Conservation (phyloP, 2,797 vertebrate species). For the Nyctalus aviator region DNA sequence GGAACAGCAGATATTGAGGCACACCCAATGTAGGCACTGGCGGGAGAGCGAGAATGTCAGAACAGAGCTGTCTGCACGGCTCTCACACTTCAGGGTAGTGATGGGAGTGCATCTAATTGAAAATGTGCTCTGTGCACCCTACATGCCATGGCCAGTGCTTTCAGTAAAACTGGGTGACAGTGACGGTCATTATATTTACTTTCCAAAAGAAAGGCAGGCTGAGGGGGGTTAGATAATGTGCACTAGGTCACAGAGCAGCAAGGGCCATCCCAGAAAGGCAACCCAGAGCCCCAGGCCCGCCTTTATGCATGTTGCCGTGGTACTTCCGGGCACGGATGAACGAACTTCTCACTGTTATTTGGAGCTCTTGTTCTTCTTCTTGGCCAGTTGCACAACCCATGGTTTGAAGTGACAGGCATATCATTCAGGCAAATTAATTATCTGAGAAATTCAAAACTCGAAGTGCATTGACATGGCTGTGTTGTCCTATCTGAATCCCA, state of each 20-base stretch:
- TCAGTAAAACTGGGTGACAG: background rate
- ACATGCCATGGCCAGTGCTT: rapidly evolving
- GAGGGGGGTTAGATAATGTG: rapidly evolving
- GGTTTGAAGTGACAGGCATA: background rate
- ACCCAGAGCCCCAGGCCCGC: rapidly evolving
- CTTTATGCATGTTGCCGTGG: rapidly evolving
- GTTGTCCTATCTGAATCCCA: background rate
- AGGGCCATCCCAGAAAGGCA: rapidly evolving
- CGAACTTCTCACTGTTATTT: background rate
- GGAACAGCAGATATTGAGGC: background rate
- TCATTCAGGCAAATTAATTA: background rate
- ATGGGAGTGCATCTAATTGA: rapidly evolving
- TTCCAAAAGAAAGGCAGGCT: background rate
- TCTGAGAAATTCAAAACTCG: background rate
- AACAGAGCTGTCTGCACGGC: background rate
- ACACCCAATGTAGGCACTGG: too few relatives aligned
- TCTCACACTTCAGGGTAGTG: background rate
- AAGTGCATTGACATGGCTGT: rapidly evolving
- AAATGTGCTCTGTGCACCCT: background rate
- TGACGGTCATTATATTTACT: background rate
- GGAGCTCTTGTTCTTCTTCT: background rate
- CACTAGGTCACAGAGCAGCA: background rate
- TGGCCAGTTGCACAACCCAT: background rate
- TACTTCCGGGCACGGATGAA: rapidly evolving
- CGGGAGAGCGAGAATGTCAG: background rate